These are phyloP conservation scores for Montipora foliosa DNA, from an alignment of 64 coral and sea anemone genomes.

Conservation along the genomic window DNA sequence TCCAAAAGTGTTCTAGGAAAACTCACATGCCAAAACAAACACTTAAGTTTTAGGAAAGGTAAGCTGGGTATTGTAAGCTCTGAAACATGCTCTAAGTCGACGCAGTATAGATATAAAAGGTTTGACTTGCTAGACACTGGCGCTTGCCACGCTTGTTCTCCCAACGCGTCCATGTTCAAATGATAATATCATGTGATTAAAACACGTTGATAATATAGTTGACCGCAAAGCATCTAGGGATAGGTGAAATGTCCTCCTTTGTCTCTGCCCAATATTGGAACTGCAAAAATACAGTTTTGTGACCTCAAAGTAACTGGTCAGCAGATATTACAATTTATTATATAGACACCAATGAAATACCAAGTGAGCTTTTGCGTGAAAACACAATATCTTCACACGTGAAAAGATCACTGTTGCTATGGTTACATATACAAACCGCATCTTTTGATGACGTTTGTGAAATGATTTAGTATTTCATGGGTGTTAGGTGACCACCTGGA, in stretches of 20 bases:
- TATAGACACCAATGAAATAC: too few species aligned
- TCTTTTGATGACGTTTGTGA: too few species aligned
- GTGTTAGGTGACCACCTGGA: too few species aligned
- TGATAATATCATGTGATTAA: background rate
- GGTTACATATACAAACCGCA: too few species aligned
- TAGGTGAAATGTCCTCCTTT: background rate
- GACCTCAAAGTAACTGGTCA: too few species aligned
- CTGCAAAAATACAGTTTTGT: too few species aligned
- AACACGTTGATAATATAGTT: background rate
- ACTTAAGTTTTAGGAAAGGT: conserved; percentile 42
- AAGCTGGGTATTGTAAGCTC: conserved; percentile 52
- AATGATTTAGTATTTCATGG: too few species aligned
- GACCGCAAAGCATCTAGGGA: background rate
- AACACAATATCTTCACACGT: too few species aligned
- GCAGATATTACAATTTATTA: too few species aligned
- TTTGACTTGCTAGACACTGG: conserved; percentile 11
- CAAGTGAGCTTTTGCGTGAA: too few species aligned
- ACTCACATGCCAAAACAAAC: conserved; percentile 51
- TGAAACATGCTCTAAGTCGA: conserved; percentile 26
- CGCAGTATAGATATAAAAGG: conserved; percentile 48
- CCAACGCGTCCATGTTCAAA: conserved; percentile 50
- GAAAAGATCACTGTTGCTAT: too few species aligned
- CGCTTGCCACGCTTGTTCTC: conserved; percentile 45
- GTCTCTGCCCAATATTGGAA: too few species aligned
- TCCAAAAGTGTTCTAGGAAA: conserved; percentile 23